Evolutionary conservation across 1,140 invertebrate species (phyloP).

Genomic region (Telenomus remus): DNA sequence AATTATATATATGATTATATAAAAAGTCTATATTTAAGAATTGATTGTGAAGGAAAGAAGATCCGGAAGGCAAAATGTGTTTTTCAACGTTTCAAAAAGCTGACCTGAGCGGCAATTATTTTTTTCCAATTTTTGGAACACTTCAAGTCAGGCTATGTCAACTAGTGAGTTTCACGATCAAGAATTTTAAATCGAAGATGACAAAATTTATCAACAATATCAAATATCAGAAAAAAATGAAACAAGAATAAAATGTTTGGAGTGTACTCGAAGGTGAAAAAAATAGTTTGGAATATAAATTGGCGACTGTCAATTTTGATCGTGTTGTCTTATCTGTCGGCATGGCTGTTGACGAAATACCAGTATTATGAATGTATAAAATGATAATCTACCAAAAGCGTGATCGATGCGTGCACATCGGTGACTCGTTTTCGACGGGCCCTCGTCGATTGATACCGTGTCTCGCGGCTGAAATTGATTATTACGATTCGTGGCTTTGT

Average conservation of each 20-base stretch:
- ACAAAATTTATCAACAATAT: not conserved
- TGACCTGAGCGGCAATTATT: conserved; percentile 24
- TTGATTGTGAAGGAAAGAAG: conserved; percentile 43
- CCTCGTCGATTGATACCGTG: conserved; percentile 57
- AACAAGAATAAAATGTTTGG: conserved; percentile 19
- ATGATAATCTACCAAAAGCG: conserved; percentile 65
- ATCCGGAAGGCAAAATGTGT: conserved; percentile 27
- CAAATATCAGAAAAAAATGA: not conserved
- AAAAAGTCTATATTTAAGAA: conserved; percentile 36
- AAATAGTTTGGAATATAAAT: conserved; percentile 32
- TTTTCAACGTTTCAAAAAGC: conserved; percentile 34
- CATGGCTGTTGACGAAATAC: conserved; percentile 70
- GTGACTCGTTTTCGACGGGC: conserved; percentile 43
- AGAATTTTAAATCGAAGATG: not conserved
- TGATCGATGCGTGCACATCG: conserved; percentile 54
- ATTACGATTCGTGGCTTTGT: conserved; percentile 73
- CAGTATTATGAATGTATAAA: conserved; percentile 77
- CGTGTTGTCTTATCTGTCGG: conserved; percentile 52
- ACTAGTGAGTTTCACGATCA: conserved; percentile 31
- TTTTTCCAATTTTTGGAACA: conserved; percentile 48
- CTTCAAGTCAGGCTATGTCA: conserved; percentile 24
- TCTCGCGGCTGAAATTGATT: conserved; percentile 62
- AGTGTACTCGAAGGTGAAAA: conserved; percentile 19
- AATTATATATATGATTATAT: conserved; percentile 23
- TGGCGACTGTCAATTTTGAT: conserved; percentile 45